Evolutionary conservation across 1,140 invertebrate genomes (phyloP).

Genomic region (Hylaeus anthracinus): DNA sequence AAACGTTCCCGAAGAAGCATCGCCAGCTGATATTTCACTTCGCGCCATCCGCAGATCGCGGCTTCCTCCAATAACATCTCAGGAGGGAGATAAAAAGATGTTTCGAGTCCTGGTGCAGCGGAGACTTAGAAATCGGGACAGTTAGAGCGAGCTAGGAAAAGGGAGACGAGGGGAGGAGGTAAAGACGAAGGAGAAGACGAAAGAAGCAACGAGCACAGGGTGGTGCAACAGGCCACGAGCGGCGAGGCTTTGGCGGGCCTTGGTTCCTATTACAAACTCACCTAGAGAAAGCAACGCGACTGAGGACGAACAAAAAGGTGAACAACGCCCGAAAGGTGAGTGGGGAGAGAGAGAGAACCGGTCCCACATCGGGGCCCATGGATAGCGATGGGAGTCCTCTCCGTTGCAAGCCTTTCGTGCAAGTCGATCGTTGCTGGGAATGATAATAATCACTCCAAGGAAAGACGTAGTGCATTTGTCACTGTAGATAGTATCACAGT

Average conservation of each 20-base stretch:
- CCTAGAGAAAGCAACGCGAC: conserved; percentile 66
- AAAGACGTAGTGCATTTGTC: too few relatives aligned
- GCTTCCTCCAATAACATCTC: not conserved
- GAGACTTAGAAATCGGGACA: conserved; percentile 25
- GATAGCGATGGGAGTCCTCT: conserved; percentile 34
- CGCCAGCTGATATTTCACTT: not conserved
- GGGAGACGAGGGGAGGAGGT: conserved; percentile 37
- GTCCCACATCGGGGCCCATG: conserved; percentile 38
- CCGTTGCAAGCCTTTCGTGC: conserved; percentile 40
- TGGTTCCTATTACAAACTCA: conserved; percentile 62
- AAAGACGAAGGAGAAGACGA: not conserved
- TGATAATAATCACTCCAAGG: too few relatives aligned
- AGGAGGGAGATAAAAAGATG: not conserved
- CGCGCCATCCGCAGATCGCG: not conserved
- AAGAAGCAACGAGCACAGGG: not conserved
- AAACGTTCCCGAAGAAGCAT: not conserved
- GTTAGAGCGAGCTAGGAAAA: not conserved
- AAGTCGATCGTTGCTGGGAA: not conserved
- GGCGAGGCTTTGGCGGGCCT: conserved; percentile 56
- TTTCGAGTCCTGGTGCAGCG: not conserved
- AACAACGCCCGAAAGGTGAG: conserved; percentile 26
- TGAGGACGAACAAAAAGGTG: conserved; percentile 52
- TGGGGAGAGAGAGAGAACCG: conserved; percentile 44
- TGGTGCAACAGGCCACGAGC: conserved; percentile 30
- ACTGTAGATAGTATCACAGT: too few relatives aligned